A percentile compares a stretch with the other conserved stretches of the same genome.
phyloP scores from a whole-genome alignment of 2,888 invertebrate species.

The Rhogogaster chlorosoma region DNA sequence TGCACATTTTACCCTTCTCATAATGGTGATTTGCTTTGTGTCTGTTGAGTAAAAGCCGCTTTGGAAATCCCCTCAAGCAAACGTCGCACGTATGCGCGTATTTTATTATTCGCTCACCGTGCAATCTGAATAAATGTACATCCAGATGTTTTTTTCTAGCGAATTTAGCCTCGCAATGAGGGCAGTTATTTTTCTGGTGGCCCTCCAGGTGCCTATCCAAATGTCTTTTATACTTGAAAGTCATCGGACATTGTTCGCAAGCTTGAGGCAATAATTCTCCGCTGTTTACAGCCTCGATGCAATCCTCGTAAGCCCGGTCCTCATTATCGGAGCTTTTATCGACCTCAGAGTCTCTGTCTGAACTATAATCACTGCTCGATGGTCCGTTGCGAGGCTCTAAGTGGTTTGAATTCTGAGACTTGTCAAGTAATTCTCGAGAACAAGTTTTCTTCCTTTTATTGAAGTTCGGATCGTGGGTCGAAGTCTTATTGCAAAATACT shows the following conservation, averaged over 20 bases:
- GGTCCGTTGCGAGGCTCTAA: background rate
- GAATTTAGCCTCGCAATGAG: constrained; percentile 71
- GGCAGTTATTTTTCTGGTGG: constrained; percentile 73
- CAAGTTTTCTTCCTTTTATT: background rate
- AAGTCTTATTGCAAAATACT: background rate
- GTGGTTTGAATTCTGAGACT: background rate
- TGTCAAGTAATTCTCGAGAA: background rate
- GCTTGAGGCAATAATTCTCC: constrained; percentile 55
- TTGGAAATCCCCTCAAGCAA: constrained; percentile 66
- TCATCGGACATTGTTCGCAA: constrained; percentile 69
- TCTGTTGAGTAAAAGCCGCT: constrained; percentile 66
- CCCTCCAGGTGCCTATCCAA: constrained; percentile 72
- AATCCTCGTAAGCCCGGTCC: background rate
- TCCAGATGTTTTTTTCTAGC: constrained; percentile 71
- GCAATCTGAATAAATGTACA: constrained; percentile 70
- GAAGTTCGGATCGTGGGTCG: constrained; percentile 45
- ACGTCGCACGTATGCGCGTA: constrained; percentile 65
- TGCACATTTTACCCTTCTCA: constrained; percentile 70
- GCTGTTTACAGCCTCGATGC: constrained; percentile 5
- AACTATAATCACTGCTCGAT: constrained; percentile 35
- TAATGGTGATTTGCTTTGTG: constrained; percentile 71
- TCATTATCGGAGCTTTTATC: constrained; percentile 44
- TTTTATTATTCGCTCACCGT: constrained; percentile 65
- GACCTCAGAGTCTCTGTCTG: constrained; percentile 46
- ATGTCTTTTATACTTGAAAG: constrained; percentile 71